Percentiles rank a stretch among this genome's conserved stretches.
Conservation (phyloP, 2,797 vertebrate genomes). For the Rallus crepitans region DNA sequence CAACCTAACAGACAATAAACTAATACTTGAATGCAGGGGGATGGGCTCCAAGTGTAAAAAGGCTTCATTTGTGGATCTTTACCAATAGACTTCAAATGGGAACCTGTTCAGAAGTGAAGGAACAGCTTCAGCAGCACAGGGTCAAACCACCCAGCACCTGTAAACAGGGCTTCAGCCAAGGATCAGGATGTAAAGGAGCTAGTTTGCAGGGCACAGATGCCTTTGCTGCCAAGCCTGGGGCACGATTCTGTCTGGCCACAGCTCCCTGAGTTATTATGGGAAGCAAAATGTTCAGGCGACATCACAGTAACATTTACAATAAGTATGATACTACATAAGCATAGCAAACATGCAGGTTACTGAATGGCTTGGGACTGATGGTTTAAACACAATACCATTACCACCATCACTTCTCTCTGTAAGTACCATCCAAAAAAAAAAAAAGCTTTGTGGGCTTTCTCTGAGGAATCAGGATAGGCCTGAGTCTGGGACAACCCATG, state of each 20-base stretch:
- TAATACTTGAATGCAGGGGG: neutral
- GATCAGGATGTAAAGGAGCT: neutral
- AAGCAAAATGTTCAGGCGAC: neutral
- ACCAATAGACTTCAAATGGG: neutral
- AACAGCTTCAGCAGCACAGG: neutral
- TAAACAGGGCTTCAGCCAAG: neutral
- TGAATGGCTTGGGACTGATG: neutral
- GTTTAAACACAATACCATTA: neutral
- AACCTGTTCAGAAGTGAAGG: neutral
- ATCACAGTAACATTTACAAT: neutral
- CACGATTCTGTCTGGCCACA: rapidly evolving
- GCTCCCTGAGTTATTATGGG: neutral
- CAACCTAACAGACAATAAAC: neutral
- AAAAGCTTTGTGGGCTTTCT: neutral
- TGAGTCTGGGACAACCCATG: rapidly evolving
- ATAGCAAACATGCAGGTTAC: neutral
- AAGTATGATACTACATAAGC: neutral
- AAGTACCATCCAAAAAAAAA: neutral
- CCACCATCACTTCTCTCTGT: neutral
- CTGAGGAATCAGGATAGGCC: neutral
- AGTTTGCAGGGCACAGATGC: neutral
- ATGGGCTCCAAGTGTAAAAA: neutral
- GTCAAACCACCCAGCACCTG: neutral
- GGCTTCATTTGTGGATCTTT: neutral
- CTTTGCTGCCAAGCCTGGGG: neutral